Evolutionary conservation across 2,113 vertebrate species (phyloP).

Genomic region (Zosterops japonicus): DNA sequence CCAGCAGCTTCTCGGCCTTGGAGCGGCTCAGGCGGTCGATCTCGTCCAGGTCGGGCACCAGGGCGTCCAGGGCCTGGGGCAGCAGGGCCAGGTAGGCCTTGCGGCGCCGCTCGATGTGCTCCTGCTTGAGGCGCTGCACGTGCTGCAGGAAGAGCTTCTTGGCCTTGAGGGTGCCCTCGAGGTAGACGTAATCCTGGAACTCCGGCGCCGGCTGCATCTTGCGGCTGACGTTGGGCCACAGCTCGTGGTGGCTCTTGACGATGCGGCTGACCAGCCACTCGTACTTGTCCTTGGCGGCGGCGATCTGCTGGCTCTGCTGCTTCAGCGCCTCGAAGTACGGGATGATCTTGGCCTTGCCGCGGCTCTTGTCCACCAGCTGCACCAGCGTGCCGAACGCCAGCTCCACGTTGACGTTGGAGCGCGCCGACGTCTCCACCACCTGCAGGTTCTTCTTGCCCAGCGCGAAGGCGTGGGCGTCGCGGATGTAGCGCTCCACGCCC

Average conservation of each 20-base stretch:
- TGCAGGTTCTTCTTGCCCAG: constrained; percentile 96
- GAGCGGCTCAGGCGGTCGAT: constrained; percentile 89
- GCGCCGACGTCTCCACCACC: constrained; percentile 94
- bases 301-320: constrained; percentile 97
- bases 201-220: constrained; percentile 86
- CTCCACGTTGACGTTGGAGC: constrained; percentile 95
- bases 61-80: constrained; percentile 83
- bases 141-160: constrained; percentile 95
- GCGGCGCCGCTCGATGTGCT: constrained; percentile 90
- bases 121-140: constrained; percentile 89
- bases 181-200: constrained; percentile 92
- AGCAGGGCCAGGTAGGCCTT: constrained; percentile 83
- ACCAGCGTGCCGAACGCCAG: constrained; percentile 91
- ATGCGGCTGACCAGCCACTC: constrained; percentile 90
- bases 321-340: constrained; percentile 96
- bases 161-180: constrained; percentile 93
- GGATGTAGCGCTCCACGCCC: constrained; percentile 96
- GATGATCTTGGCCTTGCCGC: constrained; percentile 93
- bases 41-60: constrained; percentile 88
- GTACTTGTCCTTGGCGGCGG: constrained; percentile 92
- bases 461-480: constrained; percentile 93
- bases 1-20: constrained; percentile 87
- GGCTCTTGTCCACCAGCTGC: constrained; percentile 90
- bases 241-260: constrained; percentile 91
- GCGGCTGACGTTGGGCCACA: constrained; percentile 78